Conservation (phyloP, 2,797 vertebrate genomes). For the Microctenopoma lineatum region DNA sequence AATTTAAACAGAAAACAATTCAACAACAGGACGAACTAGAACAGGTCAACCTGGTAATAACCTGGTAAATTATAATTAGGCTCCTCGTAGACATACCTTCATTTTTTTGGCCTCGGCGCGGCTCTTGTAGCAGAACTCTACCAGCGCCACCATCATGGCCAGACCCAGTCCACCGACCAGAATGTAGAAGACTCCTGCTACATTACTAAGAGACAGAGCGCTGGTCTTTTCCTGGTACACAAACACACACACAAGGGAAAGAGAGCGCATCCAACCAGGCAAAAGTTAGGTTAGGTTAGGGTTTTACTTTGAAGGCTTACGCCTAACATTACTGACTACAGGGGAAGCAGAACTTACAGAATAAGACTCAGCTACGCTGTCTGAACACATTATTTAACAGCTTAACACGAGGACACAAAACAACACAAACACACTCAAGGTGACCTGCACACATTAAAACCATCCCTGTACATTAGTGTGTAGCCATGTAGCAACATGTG, state of each 20-base stretch:
- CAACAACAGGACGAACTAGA: no score
- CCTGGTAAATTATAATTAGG: no score
- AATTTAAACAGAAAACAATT: no score
- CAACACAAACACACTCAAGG: background rate
- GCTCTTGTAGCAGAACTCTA: constrained; percentile 99
- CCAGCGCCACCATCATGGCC: constrained; percentile 98
- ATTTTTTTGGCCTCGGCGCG: constrained; percentile 96
- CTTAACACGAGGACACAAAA: constrained; percentile 2
- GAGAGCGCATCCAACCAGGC: constrained; percentile 28
- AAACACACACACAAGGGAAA: constrained; percentile 15
- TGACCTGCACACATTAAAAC: constrained; percentile 3
- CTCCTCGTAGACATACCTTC: constrained; percentile 77
- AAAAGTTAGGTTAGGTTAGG: constrained; percentile 14
- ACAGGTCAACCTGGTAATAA: no score
- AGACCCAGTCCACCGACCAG: constrained; percentile 97
- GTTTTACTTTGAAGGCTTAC: constrained; percentile 3
- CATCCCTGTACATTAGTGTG: background rate
- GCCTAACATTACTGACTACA: constrained; percentile 7
- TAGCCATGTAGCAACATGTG: background rate
- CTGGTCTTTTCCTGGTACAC: constrained; percentile 95
- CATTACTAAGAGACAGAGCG: constrained; percentile 96
- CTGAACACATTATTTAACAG: no score
- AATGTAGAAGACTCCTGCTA: constrained; percentile 98
- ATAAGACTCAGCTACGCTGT: background rate
- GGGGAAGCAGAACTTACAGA: background rate